Evolutionary conservation across 2,113 vertebrate genomes (phyloP).

Genomic region (Atractosteus spatula): DNA sequence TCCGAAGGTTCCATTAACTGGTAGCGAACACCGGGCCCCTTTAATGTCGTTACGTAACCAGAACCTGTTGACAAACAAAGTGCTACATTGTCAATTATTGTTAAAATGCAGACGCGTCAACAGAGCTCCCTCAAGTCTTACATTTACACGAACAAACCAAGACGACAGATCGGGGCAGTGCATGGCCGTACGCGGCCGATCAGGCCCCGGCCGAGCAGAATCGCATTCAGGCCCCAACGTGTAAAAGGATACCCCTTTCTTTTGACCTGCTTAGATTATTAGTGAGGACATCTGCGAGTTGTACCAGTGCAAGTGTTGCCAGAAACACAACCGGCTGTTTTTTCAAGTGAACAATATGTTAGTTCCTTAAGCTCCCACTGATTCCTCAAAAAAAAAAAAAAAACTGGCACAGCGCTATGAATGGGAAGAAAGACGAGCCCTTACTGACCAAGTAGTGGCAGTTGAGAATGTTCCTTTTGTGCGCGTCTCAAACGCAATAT

Average conservation of each 20-base stretch:
- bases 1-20: too few species aligned
- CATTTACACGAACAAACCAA: slow-evolving; percentile 37
- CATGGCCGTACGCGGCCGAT: slow-evolving; percentile 37
- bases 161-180: slow-evolving; percentile 35
- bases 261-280: slow-evolving; percentile 67
- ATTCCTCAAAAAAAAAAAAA: slow-evolving; percentile 51
- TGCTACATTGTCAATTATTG: slow-evolving; percentile 34
- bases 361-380: slow-evolving; percentile 49
- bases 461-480: slow-evolving; percentile 56
- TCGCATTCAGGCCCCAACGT: slow-evolving; percentile 53
- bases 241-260: slow-evolving; percentile 60
- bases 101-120: slow-evolving; percentile 34
- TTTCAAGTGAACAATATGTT: slow-evolving; percentile 59
- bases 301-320: slow-evolving; percentile 59
- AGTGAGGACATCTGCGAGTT: slow-evolving; percentile 62
- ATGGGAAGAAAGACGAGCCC: slow-evolving; percentile 27
- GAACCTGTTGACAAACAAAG: slow-evolving; percentile 52
- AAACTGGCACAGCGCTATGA: slow-evolving; percentile 43
- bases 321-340: slow-evolving; percentile 58
- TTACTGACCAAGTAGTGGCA: slow-evolving; percentile 48
- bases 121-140: slow-evolving; percentile 9
- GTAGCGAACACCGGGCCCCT: slow-evolving; percentile 4
- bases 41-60: slow-evolving; percentile 31
- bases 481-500: slow-evolving; percentile 48
- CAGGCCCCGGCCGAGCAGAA: slow-evolving; percentile 37